Base-by-base conservation (phyloP, 2,797 vertebrate genomes). In the Mormyrus hasselquistii region DNA sequence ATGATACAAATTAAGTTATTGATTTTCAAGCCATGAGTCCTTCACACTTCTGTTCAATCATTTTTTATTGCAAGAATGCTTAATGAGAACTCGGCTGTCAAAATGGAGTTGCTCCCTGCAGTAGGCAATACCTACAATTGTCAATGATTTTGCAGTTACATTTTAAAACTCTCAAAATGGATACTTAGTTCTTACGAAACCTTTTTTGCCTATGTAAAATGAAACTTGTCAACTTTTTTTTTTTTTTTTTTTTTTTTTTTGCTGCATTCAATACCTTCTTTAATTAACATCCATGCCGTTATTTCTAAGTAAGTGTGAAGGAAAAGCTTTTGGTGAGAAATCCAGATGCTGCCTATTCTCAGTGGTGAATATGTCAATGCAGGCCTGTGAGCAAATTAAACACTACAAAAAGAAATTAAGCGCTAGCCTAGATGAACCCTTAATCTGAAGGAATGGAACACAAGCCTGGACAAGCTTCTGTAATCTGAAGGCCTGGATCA, bases 321-420 rank as follows among this genome's bases (percentile, higher is more conserved):
- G 90, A 47, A 73, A 44, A 79, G 73, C 90, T 89, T 90, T 52
- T 84, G 90, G 91, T 86, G 90, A 83, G 91, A 91, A 87, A 89
- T 93, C 88, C 90, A 91, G 92, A 91, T 89, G 91, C 90, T 88
- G 91, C 88, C 89, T 91, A 90, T 92, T 93, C 89, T 91, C 89
- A 92, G 89, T 89, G 89, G 88, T 90, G 90, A 92, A 91, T 91
- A 91, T 91, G 88, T 89, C 91, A 53, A 79, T 59, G 91, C 92
- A 90, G 90, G 55, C 88, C 57, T 91, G 89, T 90, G 91, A 90
- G 90, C 76, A 89, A 89, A 90, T 88, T 19, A 88, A 73, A 65
- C 1, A 49, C 88, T 90, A 9, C 90, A 91, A 19, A 19, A 59
- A 12, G 44, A 91, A 91, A 89, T 82, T 47, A 82, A 41, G 50